Evolutionary conservation across 1,140 invertebrate species (phyloP).

Genomic region (Bicyclus anynana): DNA sequence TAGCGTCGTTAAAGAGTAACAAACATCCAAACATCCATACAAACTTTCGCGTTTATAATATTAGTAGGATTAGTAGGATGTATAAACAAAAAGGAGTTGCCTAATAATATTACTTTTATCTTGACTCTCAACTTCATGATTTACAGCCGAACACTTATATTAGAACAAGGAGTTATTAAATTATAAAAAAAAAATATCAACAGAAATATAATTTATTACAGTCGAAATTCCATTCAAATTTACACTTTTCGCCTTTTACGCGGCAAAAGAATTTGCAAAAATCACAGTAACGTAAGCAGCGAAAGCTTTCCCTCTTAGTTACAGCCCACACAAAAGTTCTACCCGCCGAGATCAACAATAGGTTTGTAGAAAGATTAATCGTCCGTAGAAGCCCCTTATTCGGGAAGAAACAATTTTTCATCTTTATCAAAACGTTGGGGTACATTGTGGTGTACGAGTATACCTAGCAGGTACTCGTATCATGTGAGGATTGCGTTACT

Average conservation of each 20-base stretch:
- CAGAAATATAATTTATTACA: too few species aligned
- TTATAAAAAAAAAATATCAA: too few species aligned
- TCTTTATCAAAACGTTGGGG: slow-evolving; percentile 65
- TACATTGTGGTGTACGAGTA: slow-evolving; percentile 12
- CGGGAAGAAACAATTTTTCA: slow-evolving; percentile 66
- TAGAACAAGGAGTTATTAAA: too few species aligned
- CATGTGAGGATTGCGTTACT: neutral
- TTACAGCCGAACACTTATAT: too few species aligned
- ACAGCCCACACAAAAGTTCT: slow-evolving; percentile 62
- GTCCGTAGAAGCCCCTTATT: slow-evolving; percentile 60
- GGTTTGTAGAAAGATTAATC: slow-evolving; percentile 68
- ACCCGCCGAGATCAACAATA: slow-evolving; percentile 61
- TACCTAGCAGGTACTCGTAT: neutral
- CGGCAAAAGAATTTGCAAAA: slow-evolving; percentile 21
- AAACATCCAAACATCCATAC: too few species aligned
- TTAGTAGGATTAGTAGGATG: too few species aligned
- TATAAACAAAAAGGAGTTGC: too few species aligned
- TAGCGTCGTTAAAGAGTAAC: too few species aligned
- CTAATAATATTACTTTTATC: too few species aligned
- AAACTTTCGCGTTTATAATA: too few species aligned
- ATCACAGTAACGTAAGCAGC: slow-evolving; percentile 20
- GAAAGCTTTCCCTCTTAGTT: slow-evolving; percentile 59
- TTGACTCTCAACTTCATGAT: too few species aligned
- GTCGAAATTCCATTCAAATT: neutral
- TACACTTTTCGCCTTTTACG: slow-evolving; percentile 5